Base-by-base conservation (phyloP, 2,797 vertebrate genomes). In the Hapalemur alaotrensis region DNA sequence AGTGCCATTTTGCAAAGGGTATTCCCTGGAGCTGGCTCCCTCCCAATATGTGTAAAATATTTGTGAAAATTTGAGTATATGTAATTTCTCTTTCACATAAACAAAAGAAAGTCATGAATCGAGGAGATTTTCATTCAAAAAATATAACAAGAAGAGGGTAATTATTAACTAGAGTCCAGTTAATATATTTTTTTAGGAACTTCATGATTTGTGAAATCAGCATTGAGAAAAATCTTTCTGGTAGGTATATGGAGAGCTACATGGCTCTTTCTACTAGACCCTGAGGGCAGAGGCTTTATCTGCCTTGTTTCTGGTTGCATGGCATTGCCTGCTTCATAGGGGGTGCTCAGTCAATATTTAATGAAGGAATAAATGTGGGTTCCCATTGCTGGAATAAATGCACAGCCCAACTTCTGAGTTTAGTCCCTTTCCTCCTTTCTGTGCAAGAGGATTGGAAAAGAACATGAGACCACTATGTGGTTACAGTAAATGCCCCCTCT, bases 1-100 rank as follows among this genome's bases (percentile, higher is more conserved):
- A 92, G 50, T 90, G 35, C 85, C 65, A 28, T 80, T 95, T 88
- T 95, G 67, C 35, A 85, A 92, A 95, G 78, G 63, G 41, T 38
- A 61, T 87, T 95, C 89, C 79, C 30, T 10, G 50, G 67, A 54
- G 23, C 38, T 59, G 38, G 61, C 23, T 84, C 32, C 25, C 67
- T 89, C 1, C 1, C 7, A 83, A 48, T 76, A 85, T 1, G 41
- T 79, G 5, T 41, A 76, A 46, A 87, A 57, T 91, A 54, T 61
- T 43, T 76, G 20, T 83, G 75, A 96, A 38, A 94, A 70, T 73
- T 75, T 88, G 35, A 76, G 8, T 67, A 25, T 65, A 15, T n/a
- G 17, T 85, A 73, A 59, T 61, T 35, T 93, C 54, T 89, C 30
- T 85, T 3, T 43, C 75, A 20, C 41, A 17, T 46, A 57, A 54